Percentiles rank a stretch among this genome's conserved stretches.
phyloP scores from a whole-genome alignment of 2,888 invertebrate genomes.

The Muscina levida region DNA sequence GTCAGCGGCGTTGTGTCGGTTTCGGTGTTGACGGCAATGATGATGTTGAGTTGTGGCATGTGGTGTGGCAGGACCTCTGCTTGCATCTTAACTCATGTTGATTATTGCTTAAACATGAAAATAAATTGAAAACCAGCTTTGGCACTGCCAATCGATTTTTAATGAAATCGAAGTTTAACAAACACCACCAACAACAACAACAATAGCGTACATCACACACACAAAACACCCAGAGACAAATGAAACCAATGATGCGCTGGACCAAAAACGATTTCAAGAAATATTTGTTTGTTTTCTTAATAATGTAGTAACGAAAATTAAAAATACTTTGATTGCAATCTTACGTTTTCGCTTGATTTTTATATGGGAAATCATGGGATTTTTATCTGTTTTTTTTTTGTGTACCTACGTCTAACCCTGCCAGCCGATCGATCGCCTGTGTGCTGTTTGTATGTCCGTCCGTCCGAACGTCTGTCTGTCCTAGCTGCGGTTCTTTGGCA shows the following conservation, averaged over 20 bases:
- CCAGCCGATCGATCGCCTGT: neutral
- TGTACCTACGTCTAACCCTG: too few species aligned
- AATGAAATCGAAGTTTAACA: conserved; percentile 11
- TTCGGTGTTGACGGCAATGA: neutral
- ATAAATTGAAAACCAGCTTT: conserved; percentile 18
- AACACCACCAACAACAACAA: neutral
- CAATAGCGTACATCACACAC: too few species aligned
- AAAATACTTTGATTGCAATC: conserved; percentile 15
- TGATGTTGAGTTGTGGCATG: conserved; percentile 22
- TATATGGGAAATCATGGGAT: neutral
- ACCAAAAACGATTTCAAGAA: too few species aligned
- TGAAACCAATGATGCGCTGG: too few species aligned
- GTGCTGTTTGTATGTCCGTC: neutral
- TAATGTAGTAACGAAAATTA: conserved; percentile 15
- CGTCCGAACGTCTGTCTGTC: neutral
- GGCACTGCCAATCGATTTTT: neutral
- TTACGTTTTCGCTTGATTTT: neutral
- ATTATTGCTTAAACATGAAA: conserved; percentile 27
- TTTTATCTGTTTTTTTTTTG: too few species aligned
- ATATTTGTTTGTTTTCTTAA: conserved; percentile 12
- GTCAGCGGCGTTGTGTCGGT: neutral
- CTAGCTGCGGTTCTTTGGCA: conserved; percentile 30
- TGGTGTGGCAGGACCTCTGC: conserved; percentile 12
- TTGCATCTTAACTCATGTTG: conserved; percentile 20
- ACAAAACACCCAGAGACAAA: too few species aligned